Percentiles rank a stretch among this genome's conserved stretches.
Conservation (phyloP, 2,888 invertebrate genomes). For the Panorpa germanica region DNA sequence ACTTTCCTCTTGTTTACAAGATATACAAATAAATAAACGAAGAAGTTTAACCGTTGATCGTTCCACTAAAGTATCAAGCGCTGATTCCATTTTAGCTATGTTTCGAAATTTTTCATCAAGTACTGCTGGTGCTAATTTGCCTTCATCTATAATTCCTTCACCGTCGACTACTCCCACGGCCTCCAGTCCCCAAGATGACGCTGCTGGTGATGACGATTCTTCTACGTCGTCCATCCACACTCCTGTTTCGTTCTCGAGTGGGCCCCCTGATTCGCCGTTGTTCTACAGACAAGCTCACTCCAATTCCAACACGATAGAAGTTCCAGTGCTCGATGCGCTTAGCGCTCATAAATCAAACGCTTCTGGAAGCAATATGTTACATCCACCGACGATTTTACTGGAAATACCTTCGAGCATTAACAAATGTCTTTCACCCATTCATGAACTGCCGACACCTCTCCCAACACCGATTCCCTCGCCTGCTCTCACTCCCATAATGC, state of each 20-base stretch:
- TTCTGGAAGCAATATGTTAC: conserved; percentile 35
- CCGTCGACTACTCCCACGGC: conserved; percentile 54
- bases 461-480: conserved; percentile 42
- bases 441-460: conserved; percentile 56
- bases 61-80: conserved; percentile 49
- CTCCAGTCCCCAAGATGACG: conserved; percentile 55
- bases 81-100: conserved; percentile 64
- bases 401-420: conserved; percentile 50
- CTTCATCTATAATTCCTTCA: conserved; percentile 41
- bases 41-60: conserved; percentile 22
- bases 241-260: conserved; percentile 37
- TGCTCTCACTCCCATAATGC: conserved; percentile 44
- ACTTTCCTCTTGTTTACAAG: conserved; percentile 36
- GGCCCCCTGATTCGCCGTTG: conserved; percentile 41
- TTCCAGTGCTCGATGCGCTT: conserved; percentile 45
- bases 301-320: conserved; percentile 27
- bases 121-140: conserved; percentile 34
- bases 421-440: conserved; percentile 62
- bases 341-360: conserved; percentile 41
- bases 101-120: conserved; percentile 54
- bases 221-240: conserved; percentile 44
- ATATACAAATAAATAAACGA: conserved; percentile 22
- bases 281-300: conserved; percentile 20
- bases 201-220: conserved; percentile 47
- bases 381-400: conserved; percentile 55